phyloP scores from a whole-genome alignment of 2,888 invertebrate genomes.

The Crossocerus cetratus region DNA sequence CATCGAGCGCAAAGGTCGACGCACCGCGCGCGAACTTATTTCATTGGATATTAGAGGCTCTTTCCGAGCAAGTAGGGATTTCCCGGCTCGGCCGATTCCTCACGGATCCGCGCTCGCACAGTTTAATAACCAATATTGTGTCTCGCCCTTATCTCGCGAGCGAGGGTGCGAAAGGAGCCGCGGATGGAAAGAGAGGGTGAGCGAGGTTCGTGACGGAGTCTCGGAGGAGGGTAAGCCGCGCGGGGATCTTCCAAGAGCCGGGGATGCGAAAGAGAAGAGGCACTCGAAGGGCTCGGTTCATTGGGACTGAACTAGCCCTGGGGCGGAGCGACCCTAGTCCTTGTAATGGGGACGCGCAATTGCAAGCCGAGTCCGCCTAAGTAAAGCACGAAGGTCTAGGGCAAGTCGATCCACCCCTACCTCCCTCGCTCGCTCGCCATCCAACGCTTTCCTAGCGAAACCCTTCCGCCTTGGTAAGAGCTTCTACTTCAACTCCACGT shows the following conservation, averaged over 20 bases:
- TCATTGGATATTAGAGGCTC: neutral
- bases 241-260: slow-evolving; percentile 29
- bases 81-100: no score
- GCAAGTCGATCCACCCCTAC: slow-evolving; percentile 50
- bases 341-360: slow-evolving; percentile 21
- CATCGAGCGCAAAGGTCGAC: no score
- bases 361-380: slow-evolving; percentile 29
- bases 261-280: slow-evolving; percentile 29
- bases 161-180: slow-evolving; percentile 19
- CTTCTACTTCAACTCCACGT: slow-evolving; percentile 41
- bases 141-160: slow-evolving; percentile 28
- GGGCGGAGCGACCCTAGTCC: slow-evolving; percentile 41
- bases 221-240: slow-evolving; percentile 3
- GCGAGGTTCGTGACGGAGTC: neutral
- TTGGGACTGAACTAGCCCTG: slow-evolving; percentile 42
- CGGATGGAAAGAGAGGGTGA: slow-evolving; percentile 1
- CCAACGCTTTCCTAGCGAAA: slow-evolving; percentile 28
- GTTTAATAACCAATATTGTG: slow-evolving; percentile 47
- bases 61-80: neutral
- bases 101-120: slow-evolving; percentile 13
- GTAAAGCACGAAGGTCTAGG: slow-evolving; percentile 64
- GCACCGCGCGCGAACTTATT: neutral
- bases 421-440: slow-evolving; percentile 3
- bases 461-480: slow-evolving; percentile 46
- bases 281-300: slow-evolving; percentile 38